These are phyloP conservation scores for Sialia sialis DNA, from an alignment of 2,113 vertebrate species.

Conservation along the genomic window DNA sequence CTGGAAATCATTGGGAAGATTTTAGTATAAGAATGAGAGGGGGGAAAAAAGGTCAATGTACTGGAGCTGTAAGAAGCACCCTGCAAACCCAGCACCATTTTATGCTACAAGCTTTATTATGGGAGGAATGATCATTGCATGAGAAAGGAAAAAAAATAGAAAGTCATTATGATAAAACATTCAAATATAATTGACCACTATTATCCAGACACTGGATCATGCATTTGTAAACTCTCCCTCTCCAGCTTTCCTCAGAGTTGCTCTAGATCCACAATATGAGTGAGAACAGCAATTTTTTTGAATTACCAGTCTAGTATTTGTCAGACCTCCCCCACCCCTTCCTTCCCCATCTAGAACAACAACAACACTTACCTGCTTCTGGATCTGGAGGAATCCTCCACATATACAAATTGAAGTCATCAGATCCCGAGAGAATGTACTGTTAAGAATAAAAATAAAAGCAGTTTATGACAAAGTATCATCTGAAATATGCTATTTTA, in stretches of 20 bases:
- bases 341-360: not conserved
- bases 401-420: slow-evolving; percentile 99
- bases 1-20: not conserved
- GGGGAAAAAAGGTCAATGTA: not conserved
- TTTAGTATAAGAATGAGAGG: not conserved
- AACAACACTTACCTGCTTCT: slow-evolving; percentile 82
- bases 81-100: not conserved
- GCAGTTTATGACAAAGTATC: not conserved
- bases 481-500: not conserved
- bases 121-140: not conserved
- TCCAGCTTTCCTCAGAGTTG: not conserved
- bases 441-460: slow-evolving; percentile 68
- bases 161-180: not conserved
- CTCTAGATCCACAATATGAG: not conserved
- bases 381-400: slow-evolving; percentile 97
- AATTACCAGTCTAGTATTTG: not conserved
- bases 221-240: not conserved
- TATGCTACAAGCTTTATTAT: not conserved
- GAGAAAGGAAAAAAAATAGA: not conserved
- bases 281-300: not conserved
- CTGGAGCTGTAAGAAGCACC: not conserved
- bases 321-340: not conserved
- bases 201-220: not conserved
- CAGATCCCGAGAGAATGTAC: slow-evolving; percentile 98
- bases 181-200: not conserved